Percentiles rank a stretch among this genome's conserved stretches.
Conservation (phyloP, 2,888 invertebrate genomes). For the Patella pellucida region DNA sequence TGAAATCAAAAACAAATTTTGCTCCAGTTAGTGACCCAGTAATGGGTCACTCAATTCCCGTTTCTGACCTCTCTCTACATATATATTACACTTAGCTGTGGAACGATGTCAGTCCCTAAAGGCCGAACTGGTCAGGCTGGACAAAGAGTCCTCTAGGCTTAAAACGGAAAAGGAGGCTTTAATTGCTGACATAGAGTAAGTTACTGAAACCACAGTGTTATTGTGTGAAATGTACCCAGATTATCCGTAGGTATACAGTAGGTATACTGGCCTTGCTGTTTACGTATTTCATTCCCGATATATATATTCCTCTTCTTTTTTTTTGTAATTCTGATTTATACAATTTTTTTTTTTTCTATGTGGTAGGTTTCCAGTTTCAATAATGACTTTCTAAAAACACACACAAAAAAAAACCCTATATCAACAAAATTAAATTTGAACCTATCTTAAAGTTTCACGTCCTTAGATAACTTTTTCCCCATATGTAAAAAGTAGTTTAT, state of each 20-base stretch:
- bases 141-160: conserved; percentile 9
- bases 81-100: conserved; percentile 11
- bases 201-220: neutral
- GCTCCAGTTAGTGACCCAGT: conserved; percentile 4
- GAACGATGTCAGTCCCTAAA: conserved; percentile 7
- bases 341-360: neutral
- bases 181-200: conserved; percentile 9
- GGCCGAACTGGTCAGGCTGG: conserved; percentile 11
- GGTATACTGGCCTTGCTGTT: conserved; percentile 12
- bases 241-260: conserved; percentile 10
- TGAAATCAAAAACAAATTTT: conserved; percentile 1
- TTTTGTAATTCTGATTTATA: neutral
- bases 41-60: conserved; percentile 9
- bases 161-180: conserved; percentile 8
- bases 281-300: neutral
- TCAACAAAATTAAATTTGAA: too few species aligned
- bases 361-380: neutral
- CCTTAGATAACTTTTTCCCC: too few species aligned
- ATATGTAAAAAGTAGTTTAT: too few species aligned
- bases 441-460: too few species aligned
- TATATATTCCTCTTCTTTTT: neutral
- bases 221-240: neutral
- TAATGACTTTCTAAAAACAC: too few species aligned
- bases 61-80: conserved; percentile 6
- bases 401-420: too few species aligned